These are phyloP conservation scores for Archaeoteleia sp. DNA, from an alignment of 2,888 invertebrate genomes.

Conservation along the genomic window DNA sequence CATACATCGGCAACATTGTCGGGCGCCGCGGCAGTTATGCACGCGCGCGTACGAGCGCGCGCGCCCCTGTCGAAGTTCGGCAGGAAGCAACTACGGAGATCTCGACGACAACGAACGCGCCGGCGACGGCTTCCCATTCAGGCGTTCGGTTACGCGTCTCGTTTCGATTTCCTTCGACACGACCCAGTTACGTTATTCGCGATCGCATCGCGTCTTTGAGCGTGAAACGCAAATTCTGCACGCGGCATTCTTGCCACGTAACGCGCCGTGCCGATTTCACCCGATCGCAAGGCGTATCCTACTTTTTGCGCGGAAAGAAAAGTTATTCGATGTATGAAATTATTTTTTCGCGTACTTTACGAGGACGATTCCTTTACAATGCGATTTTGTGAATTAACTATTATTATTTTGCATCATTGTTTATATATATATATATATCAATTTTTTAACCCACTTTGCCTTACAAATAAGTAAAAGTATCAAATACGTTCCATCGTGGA, in stretches of 20 bases:
- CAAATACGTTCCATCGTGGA: no score
- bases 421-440: no score
- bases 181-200: constrained; percentile 45
- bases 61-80: constrained; percentile 1
- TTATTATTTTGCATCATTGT: no score
- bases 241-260: constrained; percentile 48
- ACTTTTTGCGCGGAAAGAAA: no score
- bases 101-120: no score
- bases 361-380: no score
- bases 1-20: constrained; percentile 22
- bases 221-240: constrained; percentile 31
- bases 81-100: constrained; percentile 28
- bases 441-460: no score
- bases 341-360: no score
- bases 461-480: no score
- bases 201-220: constrained; percentile 28
- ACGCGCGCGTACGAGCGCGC: constrained; percentile 1
- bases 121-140: constrained; percentile 1
- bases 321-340: no score
- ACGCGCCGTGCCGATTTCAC: constrained; percentile 53
- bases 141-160: constrained; percentile 26
- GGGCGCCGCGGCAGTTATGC: background rate
- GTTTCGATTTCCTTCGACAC: constrained; percentile 37
- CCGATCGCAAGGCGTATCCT: constrained; percentile 27
- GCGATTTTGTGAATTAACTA: no score